phyloP scores from a whole-genome alignment of 2,888 invertebrate genomes.

The Megalurothrips usitatus region DNA sequence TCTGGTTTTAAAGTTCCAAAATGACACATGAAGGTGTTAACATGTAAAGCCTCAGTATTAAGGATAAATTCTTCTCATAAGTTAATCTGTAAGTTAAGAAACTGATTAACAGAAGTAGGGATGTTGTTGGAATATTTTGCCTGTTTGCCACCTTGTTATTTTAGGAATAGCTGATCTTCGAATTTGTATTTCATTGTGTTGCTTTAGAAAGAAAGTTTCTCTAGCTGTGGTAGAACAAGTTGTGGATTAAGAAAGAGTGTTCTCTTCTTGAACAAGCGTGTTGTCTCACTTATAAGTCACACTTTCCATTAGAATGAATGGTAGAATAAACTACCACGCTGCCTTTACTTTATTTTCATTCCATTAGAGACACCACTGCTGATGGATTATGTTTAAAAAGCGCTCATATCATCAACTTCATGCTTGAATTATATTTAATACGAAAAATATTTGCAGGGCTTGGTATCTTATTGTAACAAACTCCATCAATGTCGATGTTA shows the following conservation, averaged over 20 bases:
- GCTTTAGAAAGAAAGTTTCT: not conserved
- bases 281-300: not conserved
- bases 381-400: not conserved
- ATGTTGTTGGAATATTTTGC: no score
- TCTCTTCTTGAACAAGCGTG: no score
- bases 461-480: no score
- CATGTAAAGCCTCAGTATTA: slow-evolving; percentile 17
- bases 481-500: no score
- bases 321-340: not conserved
- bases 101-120: not conserved
- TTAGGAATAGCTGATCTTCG: no score
- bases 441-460: no score
- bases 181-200: not conserved
- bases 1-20: not conserved
- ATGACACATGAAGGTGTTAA: not conserved
- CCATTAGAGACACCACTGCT: not conserved
- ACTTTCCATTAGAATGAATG: not conserved
- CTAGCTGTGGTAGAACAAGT: not conserved
- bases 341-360: not conserved
- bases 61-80: not conserved
- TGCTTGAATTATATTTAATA: not conserved
- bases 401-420: not conserved
- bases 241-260: no score
- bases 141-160: no score
- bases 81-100: not conserved